A percentile compares a stretch with the other conserved stretches of the same genome.
phyloP scores from a whole-genome alignment of 2,113 vertebrate species.

The Lepidothrix coronata region DNA sequence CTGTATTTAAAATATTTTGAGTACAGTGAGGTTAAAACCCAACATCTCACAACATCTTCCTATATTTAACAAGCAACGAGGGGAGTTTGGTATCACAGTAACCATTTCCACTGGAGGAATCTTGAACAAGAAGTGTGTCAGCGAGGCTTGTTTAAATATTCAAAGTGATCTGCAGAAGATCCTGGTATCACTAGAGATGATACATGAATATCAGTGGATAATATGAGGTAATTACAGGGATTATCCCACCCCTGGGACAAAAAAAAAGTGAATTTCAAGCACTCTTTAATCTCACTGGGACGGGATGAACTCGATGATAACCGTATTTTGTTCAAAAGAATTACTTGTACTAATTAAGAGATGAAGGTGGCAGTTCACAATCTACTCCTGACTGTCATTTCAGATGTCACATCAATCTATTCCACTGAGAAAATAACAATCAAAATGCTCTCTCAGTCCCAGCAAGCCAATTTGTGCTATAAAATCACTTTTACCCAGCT shows the following conservation, averaged over 20 bases:
- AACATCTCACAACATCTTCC: not conserved
- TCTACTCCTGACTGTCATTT: slow-evolving; percentile 44
- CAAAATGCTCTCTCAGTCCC: not conserved
- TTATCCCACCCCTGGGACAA: slow-evolving; percentile 24
- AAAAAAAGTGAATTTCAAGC: not conserved
- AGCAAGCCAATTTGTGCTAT: not conserved
- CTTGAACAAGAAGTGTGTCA: not conserved
- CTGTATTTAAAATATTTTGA: not conserved
- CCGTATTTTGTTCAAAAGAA: slow-evolving; percentile 21
- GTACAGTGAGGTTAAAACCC: not conserved
- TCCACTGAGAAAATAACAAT: slow-evolving; percentile 40
- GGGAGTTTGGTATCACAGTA: not conserved
- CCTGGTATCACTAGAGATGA: not conserved
- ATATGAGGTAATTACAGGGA: slow-evolving; percentile 50
- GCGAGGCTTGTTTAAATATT: not conserved
- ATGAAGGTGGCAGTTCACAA: slow-evolving; percentile 54
- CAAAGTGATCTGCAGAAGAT: slow-evolving; percentile 24
- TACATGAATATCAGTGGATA: slow-evolving; percentile 8
- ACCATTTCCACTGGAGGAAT: not conserved
- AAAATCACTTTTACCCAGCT: not conserved
- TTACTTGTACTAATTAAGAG: slow-evolving; percentile 48
- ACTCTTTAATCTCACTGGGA: slow-evolving; percentile 48
- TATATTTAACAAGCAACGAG: not conserved
- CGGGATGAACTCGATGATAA: slow-evolving; percentile 7
- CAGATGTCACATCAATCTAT: slow-evolving; percentile 40